Evolutionary conservation across 2,113 vertebrate genomes (phyloP), one percentile per base, ranked within the genome.

Genomic region (Prietella phreatophila): DNA sequence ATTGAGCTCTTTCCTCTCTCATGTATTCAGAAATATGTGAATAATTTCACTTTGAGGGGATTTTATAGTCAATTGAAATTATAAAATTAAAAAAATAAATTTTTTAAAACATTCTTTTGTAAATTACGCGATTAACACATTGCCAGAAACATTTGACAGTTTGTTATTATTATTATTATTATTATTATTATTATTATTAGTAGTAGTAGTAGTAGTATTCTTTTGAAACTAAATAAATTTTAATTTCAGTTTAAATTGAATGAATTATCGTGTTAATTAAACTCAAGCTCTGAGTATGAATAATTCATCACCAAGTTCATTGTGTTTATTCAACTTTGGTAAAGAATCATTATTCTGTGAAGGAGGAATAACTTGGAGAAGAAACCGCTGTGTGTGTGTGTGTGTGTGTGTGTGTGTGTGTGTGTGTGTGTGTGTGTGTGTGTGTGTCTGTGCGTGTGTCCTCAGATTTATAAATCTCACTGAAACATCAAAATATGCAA

Each of bases 261-360:
- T 86, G 73, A 76, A 71, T 82, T 86, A 42, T 30, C 63, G 1
- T 36, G 33, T 71, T 17, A 36, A 80, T 56, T 80, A 27, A 55
- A 10, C 47, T n/a, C 0, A 50, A 69, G 25, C 10, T 42, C 83
- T 87, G 75, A 81, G 17, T 1, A 33, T 86, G 82, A 89, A 89
- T 86, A 71, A 87, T 89, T 87, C 82, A 87, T 86, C n/a, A 22
- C 11, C 8, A 50, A 83, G 61, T 87, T 67, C 30, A 55, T 83
- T 19, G 17, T 53, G 36, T 61, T 87, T 39, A 42, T 67, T 79
- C 22, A 13, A 67, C 33, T 56, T 63, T 79, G 73, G 65, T 61
- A 79, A 55, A 86, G 39, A 65, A 84, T 84, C 86, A 33, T 86
- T 87, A 89, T 87, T 84, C 86, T 58, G 61, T 65, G 60, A 60